phyloP scores from a whole-genome alignment of 30 jellyfish, hydroid and myxozoan genomes.

The Aurelia coerulea region DNA sequence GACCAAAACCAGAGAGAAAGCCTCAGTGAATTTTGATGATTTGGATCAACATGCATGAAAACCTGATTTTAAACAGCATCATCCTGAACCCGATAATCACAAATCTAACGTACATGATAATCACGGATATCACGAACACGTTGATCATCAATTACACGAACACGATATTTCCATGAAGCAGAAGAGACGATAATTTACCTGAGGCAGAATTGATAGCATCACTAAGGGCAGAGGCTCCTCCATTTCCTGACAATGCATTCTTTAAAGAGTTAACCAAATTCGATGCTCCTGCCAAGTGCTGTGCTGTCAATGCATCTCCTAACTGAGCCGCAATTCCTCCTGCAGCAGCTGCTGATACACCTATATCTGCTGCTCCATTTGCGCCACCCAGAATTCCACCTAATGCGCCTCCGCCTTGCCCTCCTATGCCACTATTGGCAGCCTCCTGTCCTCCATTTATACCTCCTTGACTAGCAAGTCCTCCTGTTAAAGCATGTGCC shows the following conservation, averaged over 20 bases:
- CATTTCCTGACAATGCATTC: constrained; percentile 49
- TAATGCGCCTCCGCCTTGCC: constrained; percentile 11
- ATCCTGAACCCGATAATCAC: no score
- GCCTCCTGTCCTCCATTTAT: constrained; percentile 20
- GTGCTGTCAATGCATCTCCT: constrained; percentile 27
- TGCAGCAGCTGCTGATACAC: constrained; percentile 69
- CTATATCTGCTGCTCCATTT: constrained; percentile 30
- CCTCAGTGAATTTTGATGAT: no score
- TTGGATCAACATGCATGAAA: no score
- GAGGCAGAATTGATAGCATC: constrained; percentile 71
- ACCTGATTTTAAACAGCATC: no score
- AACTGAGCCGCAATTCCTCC: constrained; percentile 34
- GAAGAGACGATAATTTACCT: background rate
- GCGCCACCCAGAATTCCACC: constrained; percentile 38
- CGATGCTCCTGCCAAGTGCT: constrained; percentile 19
- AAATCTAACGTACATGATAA: no score
- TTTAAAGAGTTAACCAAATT: constrained; percentile 43
- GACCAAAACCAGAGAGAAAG: no score
- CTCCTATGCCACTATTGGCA: constrained; percentile 31
- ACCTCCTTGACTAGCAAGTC: constrained; percentile 12
- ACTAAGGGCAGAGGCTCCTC: constrained; percentile 49
- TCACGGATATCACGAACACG: no score
- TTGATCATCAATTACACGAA: no score
- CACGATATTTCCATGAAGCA: no score
- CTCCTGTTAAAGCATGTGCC: constrained; percentile 50